Base-by-base conservation (phyloP, 2,797 vertebrate genomes). In the Ctenochaetus hawaiiensis region DNA sequence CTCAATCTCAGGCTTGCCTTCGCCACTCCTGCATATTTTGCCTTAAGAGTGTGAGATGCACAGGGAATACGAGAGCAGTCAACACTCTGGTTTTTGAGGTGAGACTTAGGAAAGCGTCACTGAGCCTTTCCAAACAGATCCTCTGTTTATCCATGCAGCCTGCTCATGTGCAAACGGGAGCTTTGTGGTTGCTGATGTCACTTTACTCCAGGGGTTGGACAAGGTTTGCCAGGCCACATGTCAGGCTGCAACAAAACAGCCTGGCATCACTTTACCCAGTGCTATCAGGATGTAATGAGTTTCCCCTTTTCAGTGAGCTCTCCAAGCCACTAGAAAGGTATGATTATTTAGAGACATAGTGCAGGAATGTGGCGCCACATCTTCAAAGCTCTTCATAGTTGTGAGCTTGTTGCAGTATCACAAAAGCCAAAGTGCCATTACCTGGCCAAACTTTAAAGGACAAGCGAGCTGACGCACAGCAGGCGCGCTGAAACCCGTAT, bases 51-150 rank as follows among this genome's bases (percentile, higher is more conserved):
- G 90, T 13, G 60, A 86, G 78, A 84, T 89, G 90, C 85, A 20
- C 53, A 80, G 91, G 89, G 91, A 93, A 86, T 89, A 88, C 30
- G 16, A 76, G 80, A 75, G 85, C 87, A 88, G 89, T 93, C 92
- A 93, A 87, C 92, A 91, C 89, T 76, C 78, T 70, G 90, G 88
- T 88, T 89, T 91, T 75, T 89, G 87, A 91, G 91, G 90, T 83
- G 89, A 90, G 86, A 78, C 79, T 54, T 39, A 41, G 76, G 72
- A 70, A 77, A 87, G 80, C 67, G 53, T 88, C 83, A 56, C 65
- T 43, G 70, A 84, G 82, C 82, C 56, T 90, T 75, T 89, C 58
- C 77, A 81, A 87, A 91, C 81, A 88, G 76, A 87, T 81, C 67
- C 70, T 53, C 75, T 73, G 82, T 88, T 89, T 75, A 77, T 63